Evolutionary conservation across 2,113 vertebrate genomes (phyloP).

Genomic region (Hemiprocne comata): DNA sequence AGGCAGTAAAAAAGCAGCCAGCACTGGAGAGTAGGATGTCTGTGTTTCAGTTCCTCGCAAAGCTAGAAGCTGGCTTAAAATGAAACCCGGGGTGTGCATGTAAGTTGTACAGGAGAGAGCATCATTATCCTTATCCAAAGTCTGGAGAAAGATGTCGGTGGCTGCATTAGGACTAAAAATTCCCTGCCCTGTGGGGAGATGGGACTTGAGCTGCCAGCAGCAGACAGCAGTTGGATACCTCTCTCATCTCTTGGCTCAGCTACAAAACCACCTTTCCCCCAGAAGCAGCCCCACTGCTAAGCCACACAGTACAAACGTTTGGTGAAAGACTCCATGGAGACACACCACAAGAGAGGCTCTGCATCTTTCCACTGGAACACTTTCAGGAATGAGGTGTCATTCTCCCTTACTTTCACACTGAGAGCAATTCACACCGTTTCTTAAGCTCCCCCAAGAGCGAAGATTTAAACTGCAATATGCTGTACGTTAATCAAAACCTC

Average conservation of each 20-base stretch:
- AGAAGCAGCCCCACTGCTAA: background rate
- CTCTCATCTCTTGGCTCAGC: background rate
- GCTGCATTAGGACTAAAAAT: background rate
- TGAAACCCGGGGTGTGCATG: rapidly evolving
- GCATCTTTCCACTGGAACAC: background rate
- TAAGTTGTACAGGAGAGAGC: background rate
- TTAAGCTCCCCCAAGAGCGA: background rate
- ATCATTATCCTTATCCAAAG: background rate
- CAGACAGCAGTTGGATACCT: background rate
- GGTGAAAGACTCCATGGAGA: background rate
- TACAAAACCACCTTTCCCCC: background rate
- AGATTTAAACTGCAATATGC: background rate
- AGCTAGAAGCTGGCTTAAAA: background rate
- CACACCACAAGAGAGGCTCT: rapidly evolving
- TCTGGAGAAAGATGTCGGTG: rapidly evolving
- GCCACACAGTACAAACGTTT: background rate
- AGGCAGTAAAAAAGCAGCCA: background rate
- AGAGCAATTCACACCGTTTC: background rate
- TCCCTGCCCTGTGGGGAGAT: background rate
- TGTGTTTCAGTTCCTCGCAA: background rate
- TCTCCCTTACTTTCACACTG: background rate
- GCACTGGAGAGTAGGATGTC: background rate
- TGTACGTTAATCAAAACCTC: background rate
- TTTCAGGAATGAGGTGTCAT: background rate
- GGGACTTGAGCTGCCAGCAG: background rate